Conservation (phyloP, 2,113 vertebrate species). For the Cryptotis parvus region DNA sequence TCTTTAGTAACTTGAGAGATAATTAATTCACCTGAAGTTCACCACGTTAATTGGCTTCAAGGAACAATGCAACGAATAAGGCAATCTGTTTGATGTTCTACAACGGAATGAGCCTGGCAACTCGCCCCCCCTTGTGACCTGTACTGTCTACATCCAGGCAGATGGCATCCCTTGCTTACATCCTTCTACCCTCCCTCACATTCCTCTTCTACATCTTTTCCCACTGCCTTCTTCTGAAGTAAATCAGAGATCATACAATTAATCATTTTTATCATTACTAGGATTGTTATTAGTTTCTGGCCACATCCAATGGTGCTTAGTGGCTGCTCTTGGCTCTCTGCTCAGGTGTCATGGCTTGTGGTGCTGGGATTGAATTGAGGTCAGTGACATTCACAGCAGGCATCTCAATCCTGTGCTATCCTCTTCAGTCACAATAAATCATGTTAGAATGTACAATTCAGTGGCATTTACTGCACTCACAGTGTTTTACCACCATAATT, state of each 20-base stretch:
- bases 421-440: neutral
- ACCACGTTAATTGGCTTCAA: constrained; percentile 13
- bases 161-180: neutral
- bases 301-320: too few species aligned
- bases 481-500: neutral
- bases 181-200: too few species aligned
- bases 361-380: too few species aligned
- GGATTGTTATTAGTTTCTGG: too few species aligned
- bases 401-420: too few species aligned
- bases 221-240: neutral
- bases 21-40: neutral
- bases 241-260: neutral
- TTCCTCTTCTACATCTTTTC: too few species aligned
- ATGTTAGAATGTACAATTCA: neutral
- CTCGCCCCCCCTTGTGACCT: neutral
- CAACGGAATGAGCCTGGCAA: neutral
- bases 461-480: neutral
- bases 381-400: too few species aligned
- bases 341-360: too few species aligned
- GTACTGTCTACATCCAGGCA: neutral
- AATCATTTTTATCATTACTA: neutral
- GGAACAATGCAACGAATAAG: neutral
- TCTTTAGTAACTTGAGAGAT: neutral
- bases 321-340: too few species aligned
- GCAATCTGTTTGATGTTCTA: neutral